Evolutionary conservation across 2,113 vertebrate genomes (phyloP).

Genomic region (Sceloporus tristichus): DNA sequence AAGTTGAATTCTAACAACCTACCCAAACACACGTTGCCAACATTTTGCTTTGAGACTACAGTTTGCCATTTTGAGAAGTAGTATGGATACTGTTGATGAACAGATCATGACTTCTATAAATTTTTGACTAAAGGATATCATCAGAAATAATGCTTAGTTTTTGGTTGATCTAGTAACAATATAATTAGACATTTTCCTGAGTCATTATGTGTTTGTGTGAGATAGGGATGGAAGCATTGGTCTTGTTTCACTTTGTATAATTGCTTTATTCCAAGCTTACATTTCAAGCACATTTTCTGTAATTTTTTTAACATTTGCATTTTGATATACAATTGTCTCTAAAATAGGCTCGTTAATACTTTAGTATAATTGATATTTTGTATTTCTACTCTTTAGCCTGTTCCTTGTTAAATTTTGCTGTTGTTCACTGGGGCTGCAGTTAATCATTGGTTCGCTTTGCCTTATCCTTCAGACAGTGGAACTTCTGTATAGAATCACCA

Average conservation of each 20-base stretch:
- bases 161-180: not conserved
- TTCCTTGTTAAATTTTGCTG: not conserved
- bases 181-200: not conserved
- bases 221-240: not conserved
- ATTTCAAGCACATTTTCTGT: too few relatives aligned
- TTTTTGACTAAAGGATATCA: not conserved
- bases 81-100: not conserved
- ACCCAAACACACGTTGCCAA: not conserved
- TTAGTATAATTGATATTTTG: not conserved
- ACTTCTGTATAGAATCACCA: constrained; percentile 95
- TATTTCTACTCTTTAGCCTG: not conserved
- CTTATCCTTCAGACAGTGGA: constrained; percentile 89
- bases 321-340: too few relatives aligned
- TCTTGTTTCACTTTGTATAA: not conserved
- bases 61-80: not conserved
- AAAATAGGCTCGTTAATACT: not conserved
- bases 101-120: too few relatives aligned
- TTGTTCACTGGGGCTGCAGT: constrained; percentile 8
- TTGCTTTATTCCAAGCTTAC: too few relatives aligned
- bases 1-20: constrained; percentile 47
- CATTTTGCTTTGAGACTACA: not conserved
- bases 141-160: not conserved
- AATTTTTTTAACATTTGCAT: too few relatives aligned
- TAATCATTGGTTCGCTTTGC: constrained; percentile 14
- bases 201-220: not conserved